Percentiles rank a stretch among this genome's conserved stretches.
These are phyloP conservation scores for Eurypyga helias DNA, from an alignment of 2,113 vertebrate species.

Conservation along the genomic window DNA sequence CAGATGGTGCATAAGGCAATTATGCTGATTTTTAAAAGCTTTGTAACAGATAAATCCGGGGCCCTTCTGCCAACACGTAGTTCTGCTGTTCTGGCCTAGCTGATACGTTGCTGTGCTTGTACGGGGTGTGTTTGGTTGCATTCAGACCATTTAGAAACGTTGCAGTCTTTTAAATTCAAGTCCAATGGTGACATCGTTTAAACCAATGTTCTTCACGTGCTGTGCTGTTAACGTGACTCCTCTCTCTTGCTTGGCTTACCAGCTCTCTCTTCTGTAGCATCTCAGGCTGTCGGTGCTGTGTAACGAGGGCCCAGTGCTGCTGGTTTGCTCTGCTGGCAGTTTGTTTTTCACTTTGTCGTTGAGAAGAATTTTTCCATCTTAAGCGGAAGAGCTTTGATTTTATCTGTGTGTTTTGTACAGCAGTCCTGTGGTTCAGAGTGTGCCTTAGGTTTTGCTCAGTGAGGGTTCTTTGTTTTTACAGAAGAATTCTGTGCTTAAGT, in stretches of 20 bases:
- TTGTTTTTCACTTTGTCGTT: neutral
- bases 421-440: neutral
- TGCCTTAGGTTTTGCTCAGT: neutral
- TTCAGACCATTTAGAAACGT: neutral
- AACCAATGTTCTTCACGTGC: constrained; percentile 6
- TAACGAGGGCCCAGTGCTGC: neutral
- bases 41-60: constrained; percentile 42
- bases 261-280: neutral
- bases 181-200: neutral
- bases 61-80: constrained; percentile 6
- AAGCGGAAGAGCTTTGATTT: too few species aligned
- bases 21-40: constrained; percentile 66
- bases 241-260: neutral
- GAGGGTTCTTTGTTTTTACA: neutral
- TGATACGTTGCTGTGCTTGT: constrained; percentile 20
- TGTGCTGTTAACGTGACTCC: constrained; percentile 37
- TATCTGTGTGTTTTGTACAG: neutral
- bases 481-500: neutral
- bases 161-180: constrained; percentile 11
- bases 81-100: constrained; percentile 23
- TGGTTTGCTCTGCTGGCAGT: neutral
- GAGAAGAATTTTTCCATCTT: neutral
- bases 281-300: neutral
- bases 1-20: constrained; percentile 66
- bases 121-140: neutral